A percentile compares a stretch with the other conserved stretches of the same genome.
Evolutionary conservation across 2,113 vertebrate species (phyloP).

Genomic region (Romanogobio albipinnatus): DNA sequence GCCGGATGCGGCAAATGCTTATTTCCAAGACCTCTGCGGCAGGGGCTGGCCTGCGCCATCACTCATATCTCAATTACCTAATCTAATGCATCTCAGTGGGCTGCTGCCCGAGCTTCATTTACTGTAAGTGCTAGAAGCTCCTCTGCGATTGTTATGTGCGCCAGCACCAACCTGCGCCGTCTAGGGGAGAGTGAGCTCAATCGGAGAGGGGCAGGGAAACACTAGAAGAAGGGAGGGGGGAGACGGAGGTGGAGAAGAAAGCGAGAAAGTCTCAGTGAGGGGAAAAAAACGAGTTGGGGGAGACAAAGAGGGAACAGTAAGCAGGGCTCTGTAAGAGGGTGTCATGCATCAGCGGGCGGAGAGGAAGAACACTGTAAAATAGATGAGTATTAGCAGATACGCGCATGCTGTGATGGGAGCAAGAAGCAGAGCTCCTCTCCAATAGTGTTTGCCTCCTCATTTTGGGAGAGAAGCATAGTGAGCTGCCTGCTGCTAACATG

Average conservation of each 20-base stretch:
- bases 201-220: constrained; percentile 23
- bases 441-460: not conserved
- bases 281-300: constrained; percentile 32
- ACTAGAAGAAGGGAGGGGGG: not conserved
- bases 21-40: constrained; percentile 61
- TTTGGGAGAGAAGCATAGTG: not conserved
- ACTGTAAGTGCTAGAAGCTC: constrained; percentile 72
- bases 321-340: constrained; percentile 74
- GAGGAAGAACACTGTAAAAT: constrained; percentile 66
- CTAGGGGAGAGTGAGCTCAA: constrained; percentile 61
- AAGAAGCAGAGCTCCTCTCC: not conserved
- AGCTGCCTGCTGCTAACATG: not conserved
- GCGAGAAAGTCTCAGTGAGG: not conserved
- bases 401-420: not conserved
- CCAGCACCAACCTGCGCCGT: constrained; percentile 73
- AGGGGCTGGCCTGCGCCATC: constrained; percentile 70
- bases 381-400: not conserved
- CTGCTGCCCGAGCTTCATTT: constrained; percentile 74
- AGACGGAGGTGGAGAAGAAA: constrained; percentile 37
- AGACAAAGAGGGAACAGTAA: constrained; percentile 55
- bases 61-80: constrained; percentile 81
- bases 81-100: constrained; percentile 80
- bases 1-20: constrained; percentile 57
- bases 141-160: constrained; percentile 72
- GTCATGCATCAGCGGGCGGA: constrained; percentile 68